Evolutionary conservation across 1,140 invertebrate species (phyloP).

Genomic region (Tachypleus tridentatus): DNA sequence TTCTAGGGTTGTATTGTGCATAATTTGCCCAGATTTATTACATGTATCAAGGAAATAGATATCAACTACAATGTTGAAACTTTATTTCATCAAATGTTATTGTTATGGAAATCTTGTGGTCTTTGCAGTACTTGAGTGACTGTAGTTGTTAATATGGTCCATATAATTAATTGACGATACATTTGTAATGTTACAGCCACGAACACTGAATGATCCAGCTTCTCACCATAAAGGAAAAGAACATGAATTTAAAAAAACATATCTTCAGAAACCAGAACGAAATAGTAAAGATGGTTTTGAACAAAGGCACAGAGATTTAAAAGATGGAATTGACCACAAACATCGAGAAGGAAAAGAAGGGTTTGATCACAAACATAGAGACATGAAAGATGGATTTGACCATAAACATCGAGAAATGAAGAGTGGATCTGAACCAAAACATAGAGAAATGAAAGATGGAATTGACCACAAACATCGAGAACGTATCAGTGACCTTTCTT

Average conservation of each 20-base stretch:
- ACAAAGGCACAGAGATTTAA: not conserved
- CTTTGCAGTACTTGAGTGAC: too few relatives aligned
- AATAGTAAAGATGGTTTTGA: not conserved
- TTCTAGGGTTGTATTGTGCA: too few relatives aligned
- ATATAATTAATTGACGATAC: too few relatives aligned
- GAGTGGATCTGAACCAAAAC: too few relatives aligned
- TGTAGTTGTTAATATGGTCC: too few relatives aligned
- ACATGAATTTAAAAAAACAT: constrained; percentile 6
- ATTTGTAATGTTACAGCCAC: not conserved
- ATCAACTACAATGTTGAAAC: too few relatives aligned
- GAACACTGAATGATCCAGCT: not conserved
- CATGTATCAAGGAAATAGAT: too few relatives aligned
- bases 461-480: not conserved
- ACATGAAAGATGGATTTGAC: not conserved
- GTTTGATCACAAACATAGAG: constrained; percentile 14
- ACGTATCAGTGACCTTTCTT: not conserved
- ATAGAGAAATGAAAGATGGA: not conserved
- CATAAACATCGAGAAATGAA: too few relatives aligned
- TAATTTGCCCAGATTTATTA: too few relatives aligned
- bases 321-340: constrained; percentile 11
- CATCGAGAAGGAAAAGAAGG: constrained; percentile 6
- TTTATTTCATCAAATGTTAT: too few relatives aligned
- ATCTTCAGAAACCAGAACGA: constrained; percentile 8
- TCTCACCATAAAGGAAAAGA: not conserved
- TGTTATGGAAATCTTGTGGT: too few relatives aligned